phyloP scores from a whole-genome alignment of 2,888 invertebrate species.

The Cataglyphis albicans region DNA sequence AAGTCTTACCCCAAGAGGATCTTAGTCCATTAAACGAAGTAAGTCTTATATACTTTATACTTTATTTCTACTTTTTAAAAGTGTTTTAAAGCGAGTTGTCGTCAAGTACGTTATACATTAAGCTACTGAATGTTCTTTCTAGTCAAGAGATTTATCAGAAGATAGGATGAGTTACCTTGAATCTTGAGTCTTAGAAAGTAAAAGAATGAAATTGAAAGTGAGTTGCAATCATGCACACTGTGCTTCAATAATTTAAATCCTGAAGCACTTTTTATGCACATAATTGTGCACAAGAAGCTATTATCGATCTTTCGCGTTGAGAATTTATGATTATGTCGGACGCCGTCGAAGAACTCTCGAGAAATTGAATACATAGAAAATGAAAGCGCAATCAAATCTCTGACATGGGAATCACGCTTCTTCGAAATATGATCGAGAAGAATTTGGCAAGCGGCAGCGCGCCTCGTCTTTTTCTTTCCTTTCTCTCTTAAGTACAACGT shows the following conservation, averaged over 20 bases:
- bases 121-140: constrained; percentile 27
- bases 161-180: constrained; percentile 21
- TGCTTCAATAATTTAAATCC: constrained; percentile 48
- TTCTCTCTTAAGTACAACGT: background rate
- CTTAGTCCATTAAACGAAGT: constrained; percentile 84
- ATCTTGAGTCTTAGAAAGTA: constrained; percentile 47
- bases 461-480: background rate
- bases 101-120: background rate
- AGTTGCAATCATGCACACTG: constrained; percentile 1
- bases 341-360: background rate
- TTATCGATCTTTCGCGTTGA: constrained; percentile 24
- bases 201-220: constrained; percentile 27
- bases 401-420: background rate
- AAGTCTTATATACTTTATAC: constrained; percentile 65
- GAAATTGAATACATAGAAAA: background rate
- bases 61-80: background rate
- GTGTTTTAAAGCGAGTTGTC: background rate
- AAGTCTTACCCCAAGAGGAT: constrained; percentile 71
- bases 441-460: background rate
- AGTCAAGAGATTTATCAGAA: background rate
- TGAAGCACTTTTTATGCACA: background rate
- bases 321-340: background rate
- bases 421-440: constrained; percentile 31
- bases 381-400: background rate
- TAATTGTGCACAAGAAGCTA: constrained; percentile 1